A percentile compares a stretch with the other conserved stretches of the same genome.
Conservation (phyloP, 1,140 invertebrate genomes). For the Listronotus bonariensis region DNA sequence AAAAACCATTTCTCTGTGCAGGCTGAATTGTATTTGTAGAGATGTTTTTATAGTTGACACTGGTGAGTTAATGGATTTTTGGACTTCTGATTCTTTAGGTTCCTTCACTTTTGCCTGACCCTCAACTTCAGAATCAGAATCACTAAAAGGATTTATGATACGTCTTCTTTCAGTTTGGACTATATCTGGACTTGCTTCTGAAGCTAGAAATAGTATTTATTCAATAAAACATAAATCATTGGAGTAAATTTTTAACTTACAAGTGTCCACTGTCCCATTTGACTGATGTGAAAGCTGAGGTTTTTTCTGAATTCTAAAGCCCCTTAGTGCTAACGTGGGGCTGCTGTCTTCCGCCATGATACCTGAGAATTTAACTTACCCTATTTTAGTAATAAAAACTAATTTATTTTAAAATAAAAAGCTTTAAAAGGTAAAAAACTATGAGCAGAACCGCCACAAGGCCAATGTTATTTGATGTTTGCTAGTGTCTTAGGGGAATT, state of each 20-base stretch:
- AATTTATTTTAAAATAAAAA: constrained; percentile 1
- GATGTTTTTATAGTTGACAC: too few relatives aligned
- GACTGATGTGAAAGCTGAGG: constrained; percentile 38
- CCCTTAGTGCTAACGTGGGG: constrained; percentile 44
- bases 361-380: neutral
- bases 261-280: constrained; percentile 32
- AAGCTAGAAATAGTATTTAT: constrained; percentile 24
- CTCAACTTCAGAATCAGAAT: constrained; percentile 52
- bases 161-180: constrained; percentile 13
- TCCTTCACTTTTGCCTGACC: constrained; percentile 19
- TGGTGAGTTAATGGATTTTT: neutral
- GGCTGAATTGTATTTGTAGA: too few relatives aligned
- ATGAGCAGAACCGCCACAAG: constrained; percentile 5
- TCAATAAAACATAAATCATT: constrained; percentile 10
- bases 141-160: constrained; percentile 44
- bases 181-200: constrained; percentile 4
- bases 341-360: constrained; percentile 43
- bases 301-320: constrained; percentile 50
- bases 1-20: constrained; percentile 23
- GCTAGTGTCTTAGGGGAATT: constrained; percentile 10
- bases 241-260: constrained; percentile 36
- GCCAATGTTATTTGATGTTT: constrained; percentile 15
- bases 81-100: neutral
- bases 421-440: constrained; percentile 10
- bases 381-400: constrained; percentile 4